phyloP scores from a whole-genome alignment of 1,140 invertebrate genomes.

The Ephestia elutella region DNA sequence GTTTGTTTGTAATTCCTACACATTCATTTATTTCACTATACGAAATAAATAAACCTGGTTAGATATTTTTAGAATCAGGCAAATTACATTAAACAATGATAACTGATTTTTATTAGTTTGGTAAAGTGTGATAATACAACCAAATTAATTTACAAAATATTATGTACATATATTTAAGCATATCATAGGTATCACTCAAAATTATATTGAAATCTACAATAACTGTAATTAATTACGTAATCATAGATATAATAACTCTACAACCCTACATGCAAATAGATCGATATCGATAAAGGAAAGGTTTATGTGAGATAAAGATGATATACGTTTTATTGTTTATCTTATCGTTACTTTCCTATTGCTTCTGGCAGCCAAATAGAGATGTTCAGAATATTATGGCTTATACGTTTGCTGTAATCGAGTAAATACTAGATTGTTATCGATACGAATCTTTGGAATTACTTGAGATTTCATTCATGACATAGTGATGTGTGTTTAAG shows the following conservation, averaged over 20 bases:
- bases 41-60: too few species aligned
- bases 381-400: neutral
- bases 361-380: conserved; percentile 1
- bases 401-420: neutral
- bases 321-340: conserved; percentile 4
- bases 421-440: conserved; percentile 2
- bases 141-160: too few species aligned
- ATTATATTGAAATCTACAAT: neutral
- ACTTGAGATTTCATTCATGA: neutral
- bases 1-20: too few species aligned
- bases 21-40: too few species aligned
- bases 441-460: neutral
- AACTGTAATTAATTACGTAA: too few species aligned
- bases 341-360: conserved; percentile 2
- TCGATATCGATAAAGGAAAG: conserved; percentile 1
- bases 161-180: too few species aligned
- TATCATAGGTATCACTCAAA: too few species aligned
- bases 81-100: too few species aligned
- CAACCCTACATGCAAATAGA: neutral
- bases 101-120: too few species aligned
- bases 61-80: too few species aligned
- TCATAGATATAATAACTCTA: neutral
- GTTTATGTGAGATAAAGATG: conserved; percentile 3
- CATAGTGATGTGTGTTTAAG: neutral
- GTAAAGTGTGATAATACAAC: too few species aligned